phyloP scores from a whole-genome alignment of 2,797 vertebrate species.

The Nothura maculosa region DNA sequence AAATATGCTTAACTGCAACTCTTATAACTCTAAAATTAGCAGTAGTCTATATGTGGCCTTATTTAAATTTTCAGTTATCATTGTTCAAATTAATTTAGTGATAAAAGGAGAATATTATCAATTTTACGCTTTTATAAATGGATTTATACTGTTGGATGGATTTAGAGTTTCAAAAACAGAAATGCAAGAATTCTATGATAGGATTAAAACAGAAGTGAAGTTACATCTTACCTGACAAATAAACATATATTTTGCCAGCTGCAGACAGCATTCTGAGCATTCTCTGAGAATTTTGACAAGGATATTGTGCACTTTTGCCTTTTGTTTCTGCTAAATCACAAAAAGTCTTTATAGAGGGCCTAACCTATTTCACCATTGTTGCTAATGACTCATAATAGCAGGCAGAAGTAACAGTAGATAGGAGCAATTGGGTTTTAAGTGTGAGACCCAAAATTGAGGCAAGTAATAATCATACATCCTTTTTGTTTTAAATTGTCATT shows the following conservation, averaged over 20 bases:
- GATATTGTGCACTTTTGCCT: not conserved
- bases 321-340: not conserved
- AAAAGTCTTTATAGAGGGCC: not conserved
- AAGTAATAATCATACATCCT: not conserved
- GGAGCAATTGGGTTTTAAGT: not conserved
- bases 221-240: constrained; percentile 23
- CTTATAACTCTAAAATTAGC: not conserved
- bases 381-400: not conserved
- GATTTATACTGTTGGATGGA: not conserved
- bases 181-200: not conserved
- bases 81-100: not conserved
- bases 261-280: not conserved
- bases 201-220: constrained; percentile 32
- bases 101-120: not conserved
- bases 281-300: constrained; percentile 39
- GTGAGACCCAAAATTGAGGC: not conserved
- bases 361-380: not conserved
- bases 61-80: not conserved
- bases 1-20: not conserved
- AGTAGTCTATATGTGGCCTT: not conserved
- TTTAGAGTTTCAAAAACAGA: not conserved
- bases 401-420: not conserved
- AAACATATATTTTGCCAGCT: not conserved
- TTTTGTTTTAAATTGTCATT: constrained; percentile 20
- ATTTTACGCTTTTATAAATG: not conserved